Evolutionary conservation across 2,888 invertebrate genomes (phyloP).

Genomic region (Hermaeophaga mercurialis): DNA sequence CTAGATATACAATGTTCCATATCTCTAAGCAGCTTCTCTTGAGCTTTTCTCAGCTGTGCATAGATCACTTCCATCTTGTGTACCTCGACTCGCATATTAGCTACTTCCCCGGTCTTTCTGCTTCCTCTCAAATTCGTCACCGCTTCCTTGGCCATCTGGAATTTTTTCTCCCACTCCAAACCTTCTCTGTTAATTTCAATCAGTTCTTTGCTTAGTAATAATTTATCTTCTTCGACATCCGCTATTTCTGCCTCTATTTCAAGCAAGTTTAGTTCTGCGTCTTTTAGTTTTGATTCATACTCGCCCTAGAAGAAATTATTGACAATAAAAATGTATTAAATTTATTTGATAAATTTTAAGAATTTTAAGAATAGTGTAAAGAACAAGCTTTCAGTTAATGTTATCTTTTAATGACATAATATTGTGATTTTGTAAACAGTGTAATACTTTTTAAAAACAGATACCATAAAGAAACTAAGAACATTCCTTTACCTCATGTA

Average conservation of each 20-base stretch:
- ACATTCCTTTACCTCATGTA: too few relatives aligned
- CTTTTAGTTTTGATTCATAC: constrained; percentile 61
- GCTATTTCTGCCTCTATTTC: constrained; percentile 71
- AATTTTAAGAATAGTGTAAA: too few relatives aligned
- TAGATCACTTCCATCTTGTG: constrained; percentile 77
- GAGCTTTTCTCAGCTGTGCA: constrained; percentile 61
- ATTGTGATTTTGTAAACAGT: too few relatives aligned
- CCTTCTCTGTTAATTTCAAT: constrained; percentile 69
- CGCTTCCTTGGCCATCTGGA: constrained; percentile 73
- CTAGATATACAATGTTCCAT: constrained; percentile 69
- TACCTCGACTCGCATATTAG: constrained; percentile 79
- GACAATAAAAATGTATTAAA: neutral
- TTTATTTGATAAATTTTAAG: too few relatives aligned
- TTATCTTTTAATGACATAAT: too few relatives aligned
- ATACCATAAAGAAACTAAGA: too few relatives aligned
- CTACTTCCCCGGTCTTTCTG: constrained; percentile 71
- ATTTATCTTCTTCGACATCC: constrained; percentile 69
- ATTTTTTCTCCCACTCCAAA: constrained; percentile 82
- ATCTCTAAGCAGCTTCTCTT: constrained; percentile 66
- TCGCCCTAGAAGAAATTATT: constrained; percentile 55
- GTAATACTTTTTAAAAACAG: too few relatives aligned
- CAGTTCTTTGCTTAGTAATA: constrained; percentile 66
- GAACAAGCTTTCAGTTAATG: too few relatives aligned
- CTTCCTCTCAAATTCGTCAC: constrained; percentile 71
- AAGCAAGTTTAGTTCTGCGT: constrained; percentile 70